Base-by-base conservation (phyloP, 2,797 vertebrate genomes). In the Hoplostethus atlanticus region DNA sequence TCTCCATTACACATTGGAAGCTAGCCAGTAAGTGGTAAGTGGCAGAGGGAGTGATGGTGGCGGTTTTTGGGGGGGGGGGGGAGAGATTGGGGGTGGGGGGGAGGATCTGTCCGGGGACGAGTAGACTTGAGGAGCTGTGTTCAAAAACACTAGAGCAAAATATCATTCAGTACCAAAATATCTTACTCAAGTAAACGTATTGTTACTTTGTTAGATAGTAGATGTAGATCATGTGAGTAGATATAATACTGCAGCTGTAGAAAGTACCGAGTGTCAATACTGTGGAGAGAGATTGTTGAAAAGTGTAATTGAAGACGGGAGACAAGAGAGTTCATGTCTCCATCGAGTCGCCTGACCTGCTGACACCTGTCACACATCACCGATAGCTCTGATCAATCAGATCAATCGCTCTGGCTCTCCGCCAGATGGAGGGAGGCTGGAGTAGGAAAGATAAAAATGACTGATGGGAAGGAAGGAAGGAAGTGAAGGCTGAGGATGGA, bases 321-420 rank as follows among this genome's bases (percentile, higher is more conserved):
- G 42, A 77, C 62, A 65, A 84, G 80, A 80, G 79, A 64, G 61
- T 79, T 76, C 55, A 74, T 13, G 79, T 82, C 79, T 79, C 63
- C 63, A 80, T 51, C 21, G 74, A 86, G 69, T 64, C 62, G 31
- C 53, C 75, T 76, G 88, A 92, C 83, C 79, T 69, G 72, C 61
- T 58, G 59, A 60, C 58, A 76, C 77, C 75, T 76, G 75, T 71
- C 75, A 80, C 68, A 12, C 55, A 80, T 84, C 77, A 12, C 76
- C 74, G 54, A 85, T 87, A 81, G 66, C 48, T 71, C 76, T 77
- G 73, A 87, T 90, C 83, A 79, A 79, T 87, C 75, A 48, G 64
- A 81, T 77, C 67, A 82, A 88, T 90, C 81, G 71, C 64, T 13
- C 9, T 4, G 72, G 77, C 80, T 82, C 47, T 69, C 67, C 55